phyloP scores from a whole-genome alignment of 2,797 vertebrate species.

The Leptatherina wallacei region DNA sequence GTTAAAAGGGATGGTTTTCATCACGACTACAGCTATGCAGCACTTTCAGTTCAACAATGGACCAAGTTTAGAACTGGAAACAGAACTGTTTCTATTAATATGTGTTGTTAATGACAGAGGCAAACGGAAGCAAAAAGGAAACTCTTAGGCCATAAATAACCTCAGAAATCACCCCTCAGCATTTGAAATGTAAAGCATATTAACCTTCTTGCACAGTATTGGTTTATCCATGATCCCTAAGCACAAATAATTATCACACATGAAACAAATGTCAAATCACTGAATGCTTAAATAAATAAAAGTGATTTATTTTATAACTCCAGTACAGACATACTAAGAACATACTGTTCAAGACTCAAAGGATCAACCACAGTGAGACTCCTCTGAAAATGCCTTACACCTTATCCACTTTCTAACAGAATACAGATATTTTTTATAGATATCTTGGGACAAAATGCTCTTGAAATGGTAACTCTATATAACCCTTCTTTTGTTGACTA shows the following conservation, averaged over 20 bases:
- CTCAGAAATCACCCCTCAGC: neutral
- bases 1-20: neutral
- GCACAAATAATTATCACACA: neutral
- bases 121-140: neutral
- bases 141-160: neutral
- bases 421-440: slow-evolving; percentile 19
- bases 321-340: slow-evolving; percentile 43
- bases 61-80: neutral
- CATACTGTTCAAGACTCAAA: slow-evolving; percentile 5
- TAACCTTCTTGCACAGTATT: neutral
- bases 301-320: slow-evolving; percentile 48
- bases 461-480: neutral
- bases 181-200: neutral
- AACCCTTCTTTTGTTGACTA: neutral
- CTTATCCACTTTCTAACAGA: slow-evolving; percentile 1
- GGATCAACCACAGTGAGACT: slow-evolving; percentile 30
- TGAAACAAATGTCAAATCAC: slow-evolving; percentile 17
- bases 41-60: neutral
- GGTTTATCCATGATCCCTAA: neutral
- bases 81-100: neutral
- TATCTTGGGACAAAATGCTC: neutral
- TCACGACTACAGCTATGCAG: neutral
- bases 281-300: slow-evolving; percentile 60
- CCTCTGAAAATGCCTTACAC: slow-evolving; percentile 16
- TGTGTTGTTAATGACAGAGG: neutral